These are phyloP conservation scores for Vultur gryphus DNA, from an alignment of 2,797 vertebrate species.

Conservation along the genomic window DNA sequence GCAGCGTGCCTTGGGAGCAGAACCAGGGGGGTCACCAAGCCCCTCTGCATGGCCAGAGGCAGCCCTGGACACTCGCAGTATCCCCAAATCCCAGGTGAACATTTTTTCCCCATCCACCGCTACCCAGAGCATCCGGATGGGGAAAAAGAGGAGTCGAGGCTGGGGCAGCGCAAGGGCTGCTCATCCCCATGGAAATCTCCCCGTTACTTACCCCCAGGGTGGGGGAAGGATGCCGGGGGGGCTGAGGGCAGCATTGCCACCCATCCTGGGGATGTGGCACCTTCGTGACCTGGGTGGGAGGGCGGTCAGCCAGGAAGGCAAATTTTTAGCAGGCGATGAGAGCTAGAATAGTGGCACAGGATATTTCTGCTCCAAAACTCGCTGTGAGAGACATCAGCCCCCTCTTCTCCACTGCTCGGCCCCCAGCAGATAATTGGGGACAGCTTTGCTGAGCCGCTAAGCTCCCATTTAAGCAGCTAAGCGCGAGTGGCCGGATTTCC, in stretches of 20 bases:
- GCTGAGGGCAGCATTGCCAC: rapidly evolving
- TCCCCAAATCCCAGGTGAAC: too few species aligned
- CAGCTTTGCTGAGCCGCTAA: constrained; percentile 12
- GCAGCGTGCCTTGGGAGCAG: background rate
- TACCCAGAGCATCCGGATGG: background rate
- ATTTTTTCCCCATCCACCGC: rapidly evolving
- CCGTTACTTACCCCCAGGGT: too few species aligned
- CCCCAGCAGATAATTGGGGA: background rate
- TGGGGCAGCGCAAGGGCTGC: background rate
- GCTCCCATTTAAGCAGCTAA: constrained; percentile 23
- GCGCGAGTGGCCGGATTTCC: background rate
- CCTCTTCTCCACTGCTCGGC: background rate
- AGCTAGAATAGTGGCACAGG: rapidly evolving
- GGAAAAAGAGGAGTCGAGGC: background rate
- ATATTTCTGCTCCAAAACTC: background rate
- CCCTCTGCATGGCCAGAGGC: background rate
- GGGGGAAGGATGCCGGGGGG: background rate
- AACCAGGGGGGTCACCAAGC: background rate
- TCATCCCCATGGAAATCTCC: background rate
- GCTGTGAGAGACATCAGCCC: background rate
- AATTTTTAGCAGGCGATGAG: background rate
- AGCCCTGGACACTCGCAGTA: background rate
- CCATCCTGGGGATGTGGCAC: too few species aligned
- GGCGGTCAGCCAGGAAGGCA: rapidly evolving
- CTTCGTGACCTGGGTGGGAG: rapidly evolving